phyloP scores from a whole-genome alignment of 1,140 invertebrate genomes.

The Luehdorfia chinensis region DNA sequence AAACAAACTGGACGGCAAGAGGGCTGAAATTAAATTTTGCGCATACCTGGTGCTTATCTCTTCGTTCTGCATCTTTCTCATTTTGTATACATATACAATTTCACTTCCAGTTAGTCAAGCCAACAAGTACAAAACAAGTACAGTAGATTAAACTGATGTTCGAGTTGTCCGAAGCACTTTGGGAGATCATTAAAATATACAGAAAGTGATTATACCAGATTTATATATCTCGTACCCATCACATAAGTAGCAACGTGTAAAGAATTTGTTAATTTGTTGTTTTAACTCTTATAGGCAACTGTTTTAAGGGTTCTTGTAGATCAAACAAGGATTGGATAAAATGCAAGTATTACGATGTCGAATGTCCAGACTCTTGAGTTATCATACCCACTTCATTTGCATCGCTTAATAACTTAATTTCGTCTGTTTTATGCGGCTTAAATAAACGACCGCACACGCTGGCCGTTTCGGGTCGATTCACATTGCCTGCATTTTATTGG shows the following conservation, averaged over 20 bases:
- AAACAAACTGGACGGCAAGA: too few relatives aligned
- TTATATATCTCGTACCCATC: constrained; percentile 11
- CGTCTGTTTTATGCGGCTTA: constrained; percentile 32
- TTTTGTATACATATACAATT: too few relatives aligned
- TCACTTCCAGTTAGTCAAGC: too few relatives aligned
- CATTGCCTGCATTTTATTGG: too few relatives aligned
- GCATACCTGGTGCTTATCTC: too few relatives aligned
- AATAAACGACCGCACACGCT: constrained; percentile 36
- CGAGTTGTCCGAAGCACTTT: not conserved
- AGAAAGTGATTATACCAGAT: constrained; percentile 12
- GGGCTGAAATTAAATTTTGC: too few relatives aligned
- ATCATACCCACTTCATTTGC: constrained; percentile 53
- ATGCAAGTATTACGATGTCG: constrained; percentile 13
- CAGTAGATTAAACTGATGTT: not conserved
- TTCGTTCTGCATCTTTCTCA: too few relatives aligned
- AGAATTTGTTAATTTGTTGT: not conserved
- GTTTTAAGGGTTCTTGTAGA: constrained; percentile 11
- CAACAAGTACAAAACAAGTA: too few relatives aligned
- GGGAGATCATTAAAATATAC: not conserved
- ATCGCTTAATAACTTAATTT: constrained; percentile 64
- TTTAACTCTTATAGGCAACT: constrained; percentile 9
- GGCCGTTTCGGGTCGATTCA: constrained; percentile 13
- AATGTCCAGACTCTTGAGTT: constrained; percentile 28
- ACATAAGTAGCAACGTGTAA: not conserved
- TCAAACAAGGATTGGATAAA: not conserved